Evolutionary conservation across 1,140 invertebrate species (phyloP), one percentile per base, ranked within the genome.

Genomic region (Papilio polytes): DNA sequence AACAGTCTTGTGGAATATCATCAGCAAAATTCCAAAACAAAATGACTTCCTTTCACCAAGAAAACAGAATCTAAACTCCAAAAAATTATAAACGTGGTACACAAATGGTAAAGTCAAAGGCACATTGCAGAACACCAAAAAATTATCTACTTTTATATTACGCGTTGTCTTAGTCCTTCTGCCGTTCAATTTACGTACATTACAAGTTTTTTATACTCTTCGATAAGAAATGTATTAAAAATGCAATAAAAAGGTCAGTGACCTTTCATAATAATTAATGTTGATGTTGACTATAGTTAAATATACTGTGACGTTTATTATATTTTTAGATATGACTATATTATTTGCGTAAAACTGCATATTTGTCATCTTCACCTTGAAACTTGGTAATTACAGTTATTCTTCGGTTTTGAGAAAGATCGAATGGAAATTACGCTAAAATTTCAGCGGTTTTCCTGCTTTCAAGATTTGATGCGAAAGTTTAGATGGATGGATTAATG

Each of bases 231-330:
- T 63, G 59, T 63, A 10, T 63, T 26, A 13, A 26, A 63, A 1
- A 26, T 63, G 59, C 59, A 63, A 63, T 63, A 63, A 63, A 63
- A 63, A 63, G 59, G 4, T 63, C 59, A 26, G 12, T 26, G 59
- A 13, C 59, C 59, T 63, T 26, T 63, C 10, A 13, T 63, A 26
- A 56, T 56, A 41, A 59, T 9, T 20, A 10, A 59, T 56, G n/a
- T 9, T 56, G n/a, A 26, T 63, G 20, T 63, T 63, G 26, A 63
- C 22, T 12, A 26, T 26, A 63, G 9, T 22, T 63, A 22, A 26
- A 8, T 63, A 26, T 63, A 56, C n/a, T 56, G 53, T 63, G 59
- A 15, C 22, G 31, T 63, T 63, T 13, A 63, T 13, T 63, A 10
- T 26, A 26, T 63, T 63, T 63, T 63, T 63, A 63, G 20, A 63